phyloP scores from a whole-genome alignment of 2,888 invertebrate species.

The Graphium colonna region DNA sequence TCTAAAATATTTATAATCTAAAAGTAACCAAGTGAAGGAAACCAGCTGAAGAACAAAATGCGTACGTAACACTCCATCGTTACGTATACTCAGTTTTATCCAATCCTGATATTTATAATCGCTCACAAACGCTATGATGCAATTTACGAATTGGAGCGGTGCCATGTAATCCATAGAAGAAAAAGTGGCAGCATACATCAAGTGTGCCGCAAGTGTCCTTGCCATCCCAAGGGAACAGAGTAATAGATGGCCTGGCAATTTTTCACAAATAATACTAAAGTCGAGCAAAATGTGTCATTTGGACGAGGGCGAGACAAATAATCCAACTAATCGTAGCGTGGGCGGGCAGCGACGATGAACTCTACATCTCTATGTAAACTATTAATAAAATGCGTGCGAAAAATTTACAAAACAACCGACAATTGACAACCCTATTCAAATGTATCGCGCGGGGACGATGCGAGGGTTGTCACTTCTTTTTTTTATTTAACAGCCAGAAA shows the following conservation, averaged over 20 bases:
- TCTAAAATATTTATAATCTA: background rate
- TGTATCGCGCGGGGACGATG: no score
- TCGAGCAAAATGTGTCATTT: background rate
- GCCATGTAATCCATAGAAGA: slow-evolving; percentile 16
- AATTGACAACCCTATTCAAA: no score
- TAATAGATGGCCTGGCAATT: background rate
- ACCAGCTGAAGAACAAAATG: background rate
- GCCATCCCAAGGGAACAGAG: background rate
- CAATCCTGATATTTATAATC: slow-evolving; percentile 16
- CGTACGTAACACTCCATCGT: background rate
- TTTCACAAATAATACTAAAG: background rate
- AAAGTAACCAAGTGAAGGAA: background rate
- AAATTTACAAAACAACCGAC: background rate
- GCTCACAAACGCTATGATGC: slow-evolving; percentile 14
- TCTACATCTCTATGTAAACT: background rate
- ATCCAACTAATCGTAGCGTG: background rate
- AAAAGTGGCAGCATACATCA: slow-evolving; percentile 11
- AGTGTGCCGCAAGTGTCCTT: background rate
- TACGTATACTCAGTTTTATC: slow-evolving; percentile 4
- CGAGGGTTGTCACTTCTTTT: no score
- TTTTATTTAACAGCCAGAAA: no score
- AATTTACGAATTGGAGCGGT: slow-evolving; percentile 17
- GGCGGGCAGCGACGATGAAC: slow-evolving; percentile 5
- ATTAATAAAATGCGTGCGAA: background rate
- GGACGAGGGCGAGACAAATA: background rate